phyloP scores from a whole-genome alignment of 2,888 invertebrate genomes.

The Dorcus parallelipipedus region DNA sequence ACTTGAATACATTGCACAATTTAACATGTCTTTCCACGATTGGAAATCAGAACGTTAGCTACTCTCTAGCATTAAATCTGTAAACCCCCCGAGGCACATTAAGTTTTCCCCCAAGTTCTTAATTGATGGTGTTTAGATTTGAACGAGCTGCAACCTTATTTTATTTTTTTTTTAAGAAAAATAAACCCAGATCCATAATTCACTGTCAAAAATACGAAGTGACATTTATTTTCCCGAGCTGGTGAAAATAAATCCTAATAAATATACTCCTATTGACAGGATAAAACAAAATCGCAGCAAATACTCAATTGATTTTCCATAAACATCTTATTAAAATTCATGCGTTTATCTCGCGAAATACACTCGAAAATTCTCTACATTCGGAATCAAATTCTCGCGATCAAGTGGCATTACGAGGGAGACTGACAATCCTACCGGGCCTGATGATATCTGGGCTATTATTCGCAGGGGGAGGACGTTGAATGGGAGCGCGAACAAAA shows the following conservation, averaged over 20 bases:
- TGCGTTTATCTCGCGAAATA: slow-evolving; percentile 4
- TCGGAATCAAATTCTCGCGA: slow-evolving; percentile 8
- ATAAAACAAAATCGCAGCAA: neutral
- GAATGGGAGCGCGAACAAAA: too few relatives aligned
- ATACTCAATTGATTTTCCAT: neutral
- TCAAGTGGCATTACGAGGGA: slow-evolving; percentile 2
- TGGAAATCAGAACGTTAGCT: neutral
- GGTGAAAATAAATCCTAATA: too few relatives aligned
- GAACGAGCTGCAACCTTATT: too few relatives aligned
- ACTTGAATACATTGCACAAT: neutral
- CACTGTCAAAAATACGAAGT: too few relatives aligned
- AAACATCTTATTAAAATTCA: neutral
- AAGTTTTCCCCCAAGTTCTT: too few relatives aligned
- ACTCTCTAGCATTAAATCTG: too few relatives aligned
- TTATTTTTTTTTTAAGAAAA: too few relatives aligned
- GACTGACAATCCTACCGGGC: neutral
- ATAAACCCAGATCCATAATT: too few relatives aligned
- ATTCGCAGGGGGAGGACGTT: neutral
- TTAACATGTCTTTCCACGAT: neutral
- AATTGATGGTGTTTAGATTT: too few relatives aligned
- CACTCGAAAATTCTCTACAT: slow-evolving; percentile 8
- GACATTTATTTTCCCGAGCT: too few relatives aligned
- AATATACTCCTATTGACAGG: too few relatives aligned
- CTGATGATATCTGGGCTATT: neutral
- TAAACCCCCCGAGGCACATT: too few relatives aligned